These are phyloP conservation scores for Candidula unifasciata DNA, from an alignment of 2,888 invertebrate species.

Conservation along the genomic window DNA sequence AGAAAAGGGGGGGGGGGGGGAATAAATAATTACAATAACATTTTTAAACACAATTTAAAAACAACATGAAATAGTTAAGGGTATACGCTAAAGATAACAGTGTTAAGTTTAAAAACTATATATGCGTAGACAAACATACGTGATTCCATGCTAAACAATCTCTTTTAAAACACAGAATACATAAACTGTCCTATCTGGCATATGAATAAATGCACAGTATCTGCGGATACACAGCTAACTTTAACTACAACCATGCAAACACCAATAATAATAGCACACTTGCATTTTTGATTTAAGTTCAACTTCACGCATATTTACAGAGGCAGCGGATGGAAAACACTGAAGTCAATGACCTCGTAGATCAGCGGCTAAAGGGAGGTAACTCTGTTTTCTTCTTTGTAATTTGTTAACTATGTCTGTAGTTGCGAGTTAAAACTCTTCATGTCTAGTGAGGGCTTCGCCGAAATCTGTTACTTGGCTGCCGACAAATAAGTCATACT, in stretches of 20 bases:
- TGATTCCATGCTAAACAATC: too few species aligned
- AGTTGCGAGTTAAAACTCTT: constrained; percentile 87
- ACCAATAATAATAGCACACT: neutral
- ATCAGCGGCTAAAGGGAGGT: neutral
- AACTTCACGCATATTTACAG: constrained; percentile 2
- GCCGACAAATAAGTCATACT: constrained; percentile 98
- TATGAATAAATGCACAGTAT: constrained; percentile 9
- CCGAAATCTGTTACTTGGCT: constrained; percentile 99
- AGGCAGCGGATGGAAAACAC: neutral
- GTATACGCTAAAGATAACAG: too few species aligned
- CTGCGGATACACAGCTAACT: neutral
- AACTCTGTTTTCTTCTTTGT: neutral
- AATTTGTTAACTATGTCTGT: constrained; percentile 5
- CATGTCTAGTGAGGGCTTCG: constrained; percentile 94
- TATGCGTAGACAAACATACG: too few species aligned
- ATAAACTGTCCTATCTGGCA: neutral
- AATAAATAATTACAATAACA: too few species aligned
- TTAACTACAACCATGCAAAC: constrained; percentile 9
- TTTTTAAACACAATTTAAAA: too few species aligned
- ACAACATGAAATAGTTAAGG: too few species aligned
- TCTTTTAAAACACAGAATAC: too few species aligned
- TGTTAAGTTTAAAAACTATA: too few species aligned
- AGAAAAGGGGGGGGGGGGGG: too few species aligned
- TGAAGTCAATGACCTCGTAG: too few species aligned
- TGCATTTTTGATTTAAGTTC: neutral